Conservation (phyloP, 2,797 vertebrate genomes). For the Pangasius mekongensis region DNA sequence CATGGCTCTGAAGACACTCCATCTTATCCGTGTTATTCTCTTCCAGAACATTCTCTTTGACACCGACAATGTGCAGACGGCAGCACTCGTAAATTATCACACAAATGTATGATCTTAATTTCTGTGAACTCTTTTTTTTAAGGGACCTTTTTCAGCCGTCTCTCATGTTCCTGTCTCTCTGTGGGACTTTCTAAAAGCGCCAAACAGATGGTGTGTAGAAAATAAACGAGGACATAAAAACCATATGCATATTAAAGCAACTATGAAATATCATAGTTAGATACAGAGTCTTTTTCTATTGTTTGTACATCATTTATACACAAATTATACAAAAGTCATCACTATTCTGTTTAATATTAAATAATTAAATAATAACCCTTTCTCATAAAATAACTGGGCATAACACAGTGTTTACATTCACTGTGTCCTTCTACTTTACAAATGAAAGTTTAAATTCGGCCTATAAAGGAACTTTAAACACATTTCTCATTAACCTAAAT, state of each 20-base stretch:
- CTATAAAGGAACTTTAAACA: background rate
- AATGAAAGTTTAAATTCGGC: background rate
- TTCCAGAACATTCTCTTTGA: background rate
- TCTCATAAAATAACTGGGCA: background rate
- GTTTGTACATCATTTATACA: background rate
- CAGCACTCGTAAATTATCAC: background rate
- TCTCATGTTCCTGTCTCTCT: background rate
- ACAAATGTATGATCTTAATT: background rate
- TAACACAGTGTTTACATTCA: background rate
- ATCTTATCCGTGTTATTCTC: background rate
- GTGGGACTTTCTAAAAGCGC: background rate
- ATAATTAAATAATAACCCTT: background rate
- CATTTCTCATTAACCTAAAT: background rate
- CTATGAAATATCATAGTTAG: background rate
- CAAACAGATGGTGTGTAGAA: constrained; percentile 3
- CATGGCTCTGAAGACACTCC: background rate
- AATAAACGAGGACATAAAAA: background rate
- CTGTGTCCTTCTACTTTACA: background rate
- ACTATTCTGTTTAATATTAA: background rate
- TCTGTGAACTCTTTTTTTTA: background rate
- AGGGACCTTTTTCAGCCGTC: background rate
- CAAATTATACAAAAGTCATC: background rate
- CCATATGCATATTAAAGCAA: background rate
- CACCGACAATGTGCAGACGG: background rate
- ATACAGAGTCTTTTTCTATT: background rate